Evolutionary conservation across 1,140 invertebrate species (phyloP).

Genomic region (Manduca sexta): DNA sequence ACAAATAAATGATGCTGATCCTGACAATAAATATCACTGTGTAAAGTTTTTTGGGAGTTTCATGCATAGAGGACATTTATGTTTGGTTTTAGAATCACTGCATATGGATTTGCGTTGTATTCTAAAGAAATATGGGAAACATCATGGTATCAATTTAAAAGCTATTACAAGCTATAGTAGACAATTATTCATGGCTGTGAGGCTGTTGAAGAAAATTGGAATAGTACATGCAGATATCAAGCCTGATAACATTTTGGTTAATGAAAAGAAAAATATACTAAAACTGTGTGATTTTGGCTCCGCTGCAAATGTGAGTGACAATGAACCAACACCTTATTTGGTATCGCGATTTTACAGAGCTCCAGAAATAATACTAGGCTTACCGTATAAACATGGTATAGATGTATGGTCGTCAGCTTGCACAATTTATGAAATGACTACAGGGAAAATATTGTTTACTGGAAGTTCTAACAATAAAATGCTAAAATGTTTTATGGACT

Average conservation of each 20-base stretch:
- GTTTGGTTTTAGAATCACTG: conserved; percentile 97
- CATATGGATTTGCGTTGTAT: conserved; percentile 94
- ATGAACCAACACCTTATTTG: conserved; percentile 98
- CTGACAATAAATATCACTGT: conserved; percentile 98
- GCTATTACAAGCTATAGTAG: conserved; percentile 98
- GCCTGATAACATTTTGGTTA: conserved; percentile 99
- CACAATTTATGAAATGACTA: conserved; percentile 99
- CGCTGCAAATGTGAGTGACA: conserved; percentile 93
- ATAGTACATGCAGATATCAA: conserved; percentile 99
- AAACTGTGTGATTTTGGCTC: conserved; percentile 99
- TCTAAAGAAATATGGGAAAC: conserved; percentile 98
- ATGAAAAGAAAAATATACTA: conserved; percentile 95
- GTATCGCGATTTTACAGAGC: conserved; percentile 98
- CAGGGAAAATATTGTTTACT: conserved; percentile 97
- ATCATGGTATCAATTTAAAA: conserved; percentile 97
- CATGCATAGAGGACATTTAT: conserved; percentile 96
- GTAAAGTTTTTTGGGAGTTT: conserved; percentile 91
- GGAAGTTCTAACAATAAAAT: conserved; percentile 99
- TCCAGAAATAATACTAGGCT: conserved; percentile 98
- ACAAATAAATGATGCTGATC: conserved; percentile 96
- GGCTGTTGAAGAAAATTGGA: conserved; percentile 94
- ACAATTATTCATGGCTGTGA: conserved; percentile 94
- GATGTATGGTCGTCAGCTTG: conserved; percentile 99
- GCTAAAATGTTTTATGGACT: conserved; percentile 99
- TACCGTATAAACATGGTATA: conserved; percentile 96